These are phyloP conservation scores for Aradophagus sp. DNA, from an alignment of 1,140 invertebrate species.

Conservation along the genomic window DNA sequence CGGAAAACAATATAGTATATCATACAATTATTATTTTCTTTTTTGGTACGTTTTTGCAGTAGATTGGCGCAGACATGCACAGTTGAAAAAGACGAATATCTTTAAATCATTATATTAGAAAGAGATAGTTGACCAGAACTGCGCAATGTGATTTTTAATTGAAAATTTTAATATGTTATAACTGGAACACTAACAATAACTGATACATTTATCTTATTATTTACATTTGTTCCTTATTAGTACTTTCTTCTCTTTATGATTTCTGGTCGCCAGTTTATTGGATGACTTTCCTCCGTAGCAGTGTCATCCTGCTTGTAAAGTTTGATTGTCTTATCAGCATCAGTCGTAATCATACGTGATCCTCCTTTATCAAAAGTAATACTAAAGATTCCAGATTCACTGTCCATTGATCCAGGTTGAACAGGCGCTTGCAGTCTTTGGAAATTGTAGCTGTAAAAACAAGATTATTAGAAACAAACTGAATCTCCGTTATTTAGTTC, in stretches of 20 bases:
- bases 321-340: conserved; percentile 99
- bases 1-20: too few relatives aligned
- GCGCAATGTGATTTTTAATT: too few relatives aligned
- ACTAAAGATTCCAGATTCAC: conserved; percentile 97
- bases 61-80: too few relatives aligned
- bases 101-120: too few relatives aligned
- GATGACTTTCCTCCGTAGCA: conserved; percentile 96
- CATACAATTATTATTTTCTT: too few relatives aligned
- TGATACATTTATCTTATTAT: background rate
- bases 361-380: conserved; percentile 96
- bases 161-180: too few relatives aligned
- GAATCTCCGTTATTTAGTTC: too few relatives aligned
- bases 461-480: too few relatives aligned
- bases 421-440: conserved; percentile 93
- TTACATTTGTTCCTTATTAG: conserved; percentile 34
- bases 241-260: conserved; percentile 62
- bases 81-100: too few relatives aligned
- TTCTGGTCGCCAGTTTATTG: conserved; percentile 97
- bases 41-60: too few relatives aligned
- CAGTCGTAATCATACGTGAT: conserved; percentile 93
- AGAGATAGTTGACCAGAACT: too few relatives aligned
- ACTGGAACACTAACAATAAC: too few relatives aligned
- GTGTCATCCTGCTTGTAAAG: conserved; percentile 98
- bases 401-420: conserved; percentile 99
- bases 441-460: conserved; percentile 87